Percentiles rank a stretch among this genome's conserved stretches.
Conservation (phyloP, 2,797 vertebrate genomes). For the Lithobates pipiens region DNA sequence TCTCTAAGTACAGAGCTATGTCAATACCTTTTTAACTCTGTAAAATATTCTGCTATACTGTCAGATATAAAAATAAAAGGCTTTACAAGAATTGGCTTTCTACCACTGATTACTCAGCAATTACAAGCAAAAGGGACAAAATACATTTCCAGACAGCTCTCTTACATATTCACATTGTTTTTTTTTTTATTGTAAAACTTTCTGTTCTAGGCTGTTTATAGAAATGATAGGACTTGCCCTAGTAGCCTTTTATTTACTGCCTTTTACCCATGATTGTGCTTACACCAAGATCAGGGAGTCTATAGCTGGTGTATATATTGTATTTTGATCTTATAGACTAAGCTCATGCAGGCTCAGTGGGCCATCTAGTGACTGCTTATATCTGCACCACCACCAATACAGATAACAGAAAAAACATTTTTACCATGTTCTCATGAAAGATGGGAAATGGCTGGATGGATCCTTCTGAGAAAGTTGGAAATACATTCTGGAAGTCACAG, state of each 20-base stretch:
- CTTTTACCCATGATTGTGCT: neutral
- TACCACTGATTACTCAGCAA: neutral
- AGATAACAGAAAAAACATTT: conserved; percentile 5
- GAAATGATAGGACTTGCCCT: neutral
- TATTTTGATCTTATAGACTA: no score
- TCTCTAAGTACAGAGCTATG: no score
- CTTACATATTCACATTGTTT: neutral
- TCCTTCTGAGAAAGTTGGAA: conserved; percentile 74
- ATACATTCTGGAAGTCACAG: conserved; percentile 65
- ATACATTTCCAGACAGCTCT: neutral
- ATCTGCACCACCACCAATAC: neutral
- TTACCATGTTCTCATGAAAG: conserved; percentile 84
- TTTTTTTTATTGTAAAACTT: neutral
- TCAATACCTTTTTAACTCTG: no score
- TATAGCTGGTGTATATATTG: neutral
- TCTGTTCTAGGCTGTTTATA: neutral
- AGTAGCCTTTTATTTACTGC: neutral
- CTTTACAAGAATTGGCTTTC: neutral
- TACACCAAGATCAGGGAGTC: neutral
- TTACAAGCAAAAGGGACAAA: no score
- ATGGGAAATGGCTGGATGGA: conserved; percentile 77
- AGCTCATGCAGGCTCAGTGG: neutral
- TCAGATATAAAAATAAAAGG: neutral
- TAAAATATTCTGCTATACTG: no score
- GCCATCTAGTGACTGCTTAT: neutral